Evolutionary conservation across 37 sponge, comb jelly and placozoan species (phyloP).

Genomic region (Aplysina aerophoba): DNA sequence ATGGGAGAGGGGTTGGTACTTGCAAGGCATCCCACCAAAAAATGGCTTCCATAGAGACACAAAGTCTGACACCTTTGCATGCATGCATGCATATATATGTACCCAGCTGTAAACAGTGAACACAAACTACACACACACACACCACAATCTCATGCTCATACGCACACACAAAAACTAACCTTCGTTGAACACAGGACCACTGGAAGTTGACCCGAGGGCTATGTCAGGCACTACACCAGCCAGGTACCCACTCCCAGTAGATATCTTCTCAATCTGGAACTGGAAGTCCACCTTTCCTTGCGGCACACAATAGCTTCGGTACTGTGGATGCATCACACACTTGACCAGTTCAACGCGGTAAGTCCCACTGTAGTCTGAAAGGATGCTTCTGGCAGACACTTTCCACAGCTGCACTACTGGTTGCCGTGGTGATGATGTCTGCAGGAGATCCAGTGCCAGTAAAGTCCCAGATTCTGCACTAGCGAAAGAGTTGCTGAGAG

Average conservation of each 20-base stretch:
- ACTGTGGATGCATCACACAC: constrained; percentile 1
- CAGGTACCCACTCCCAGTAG: constrained; percentile 9
- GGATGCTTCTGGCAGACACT: neutral
- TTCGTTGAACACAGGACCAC: no score
- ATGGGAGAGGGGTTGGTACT: no score
- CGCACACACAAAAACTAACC: no score
- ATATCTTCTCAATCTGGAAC: constrained; percentile 5
- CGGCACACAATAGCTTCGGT: neutral
- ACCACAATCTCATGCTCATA: no score
- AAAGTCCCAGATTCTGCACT: neutral
- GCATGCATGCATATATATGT: no score
- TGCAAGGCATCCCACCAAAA: no score
- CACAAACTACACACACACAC: no score
- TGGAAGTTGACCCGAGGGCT: neutral
- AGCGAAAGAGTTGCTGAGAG: no score
- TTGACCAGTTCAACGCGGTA: neutral
- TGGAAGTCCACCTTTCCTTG: neutral
- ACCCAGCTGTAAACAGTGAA: no score
- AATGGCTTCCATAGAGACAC: no score
- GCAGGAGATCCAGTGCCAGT: neutral
- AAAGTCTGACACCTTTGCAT: no score
- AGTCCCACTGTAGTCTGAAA: constrained; percentile 22
- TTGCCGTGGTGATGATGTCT: neutral
- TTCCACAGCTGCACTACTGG: constrained; percentile 12
- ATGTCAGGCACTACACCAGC: neutral